Conservation (phyloP, 2,797 vertebrate species). For the Potorous gilbertii region DNA sequence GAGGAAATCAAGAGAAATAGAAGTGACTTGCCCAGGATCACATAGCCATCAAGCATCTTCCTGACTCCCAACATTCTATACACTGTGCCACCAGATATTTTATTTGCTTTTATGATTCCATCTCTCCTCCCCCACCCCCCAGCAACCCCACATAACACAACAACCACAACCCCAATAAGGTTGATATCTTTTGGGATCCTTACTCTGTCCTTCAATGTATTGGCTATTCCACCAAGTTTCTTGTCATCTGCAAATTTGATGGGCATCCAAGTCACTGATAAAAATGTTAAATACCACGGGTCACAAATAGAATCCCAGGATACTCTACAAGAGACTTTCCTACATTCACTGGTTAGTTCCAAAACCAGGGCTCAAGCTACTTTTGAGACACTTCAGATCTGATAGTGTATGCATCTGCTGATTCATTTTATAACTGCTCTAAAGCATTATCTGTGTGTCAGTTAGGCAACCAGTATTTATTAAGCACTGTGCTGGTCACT, state of each 20-base stretch:
- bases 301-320: not conserved
- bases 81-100: not conserved
- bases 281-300: not conserved
- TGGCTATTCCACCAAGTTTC: not conserved
- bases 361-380: not conserved
- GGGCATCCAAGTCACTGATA: not conserved
- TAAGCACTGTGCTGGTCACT: not conserved
- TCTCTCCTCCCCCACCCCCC: not conserved
- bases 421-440: not conserved
- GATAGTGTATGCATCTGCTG: not conserved
- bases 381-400: not conserved
- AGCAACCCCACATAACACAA: too few relatives aligned
- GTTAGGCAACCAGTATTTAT: not conserved
- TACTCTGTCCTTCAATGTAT: not conserved
- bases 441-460: not conserved
- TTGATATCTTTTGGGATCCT: not conserved
- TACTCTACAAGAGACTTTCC: not conserved
- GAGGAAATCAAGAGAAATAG: not conserved
- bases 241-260: not conserved
- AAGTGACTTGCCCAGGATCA: not conserved
- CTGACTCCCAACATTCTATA: not conserved
- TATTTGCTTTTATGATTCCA: not conserved
- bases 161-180: too few relatives aligned
- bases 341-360: not conserved
- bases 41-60: not conserved